These are phyloP conservation scores for Tetramorium bicarinatum DNA, from an alignment of 2,888 invertebrate species.

Conservation along the genomic window DNA sequence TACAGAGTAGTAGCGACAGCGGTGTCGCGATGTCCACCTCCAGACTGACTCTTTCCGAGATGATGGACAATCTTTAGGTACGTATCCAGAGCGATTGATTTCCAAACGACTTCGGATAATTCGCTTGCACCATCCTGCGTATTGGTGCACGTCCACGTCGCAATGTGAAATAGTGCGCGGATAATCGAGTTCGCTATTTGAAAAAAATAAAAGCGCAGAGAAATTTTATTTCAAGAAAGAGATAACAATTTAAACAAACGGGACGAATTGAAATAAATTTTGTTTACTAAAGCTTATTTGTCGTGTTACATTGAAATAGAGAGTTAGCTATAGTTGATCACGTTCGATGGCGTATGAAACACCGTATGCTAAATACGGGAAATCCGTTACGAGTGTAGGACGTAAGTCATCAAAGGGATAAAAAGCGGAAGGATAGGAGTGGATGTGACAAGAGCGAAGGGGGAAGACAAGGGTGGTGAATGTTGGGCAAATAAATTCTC, in stretches of 20 bases:
- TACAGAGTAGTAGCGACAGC: constrained; percentile 92
- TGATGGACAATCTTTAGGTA: constrained; percentile 87
- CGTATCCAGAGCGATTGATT: neutral
- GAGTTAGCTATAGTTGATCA: neutral
- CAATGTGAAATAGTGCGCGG: neutral
- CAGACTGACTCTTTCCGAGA: constrained; percentile 89
- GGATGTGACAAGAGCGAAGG: neutral
- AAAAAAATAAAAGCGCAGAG: neutral
- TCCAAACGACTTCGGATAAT: neutral
- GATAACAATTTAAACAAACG: neutral
- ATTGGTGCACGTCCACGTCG: no score
- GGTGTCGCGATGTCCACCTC: constrained; percentile 91
- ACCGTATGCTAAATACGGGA: constrained; percentile 1
- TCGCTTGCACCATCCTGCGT: neutral
- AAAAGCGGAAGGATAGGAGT: constrained; percentile 44
- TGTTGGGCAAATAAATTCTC: constrained; percentile 70
- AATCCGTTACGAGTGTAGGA: constrained; percentile 39
- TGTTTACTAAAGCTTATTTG: neutral
- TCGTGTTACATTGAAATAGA: neutral
- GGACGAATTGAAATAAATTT: constrained; percentile 12
- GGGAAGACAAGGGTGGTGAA: constrained; percentile 34
- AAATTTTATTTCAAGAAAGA: neutral
- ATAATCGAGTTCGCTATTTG: neutral
- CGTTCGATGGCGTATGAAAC: neutral
- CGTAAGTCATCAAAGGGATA: constrained; percentile 34